Conservation (phyloP, 2,797 vertebrate genomes). For the Gambelia wislizenii region DNA sequence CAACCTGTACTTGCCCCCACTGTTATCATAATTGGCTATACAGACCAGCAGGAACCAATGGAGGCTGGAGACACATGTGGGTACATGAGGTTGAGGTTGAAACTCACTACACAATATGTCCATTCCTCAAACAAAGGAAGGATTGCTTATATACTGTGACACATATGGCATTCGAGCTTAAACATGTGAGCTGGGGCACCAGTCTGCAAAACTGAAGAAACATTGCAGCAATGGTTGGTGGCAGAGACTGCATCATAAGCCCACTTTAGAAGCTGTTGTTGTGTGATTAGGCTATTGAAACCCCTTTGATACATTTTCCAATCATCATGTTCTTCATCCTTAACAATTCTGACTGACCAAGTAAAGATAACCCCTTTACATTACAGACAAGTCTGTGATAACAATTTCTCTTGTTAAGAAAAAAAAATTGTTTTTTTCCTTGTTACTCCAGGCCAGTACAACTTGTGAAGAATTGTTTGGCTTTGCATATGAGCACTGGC, state of each 20-base stretch:
- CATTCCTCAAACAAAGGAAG: not conserved
- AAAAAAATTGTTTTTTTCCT: too few relatives aligned
- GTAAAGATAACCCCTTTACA: not conserved
- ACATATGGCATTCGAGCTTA: not conserved
- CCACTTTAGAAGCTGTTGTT: not conserved
- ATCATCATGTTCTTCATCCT: not conserved
- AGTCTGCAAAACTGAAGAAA: not conserved
- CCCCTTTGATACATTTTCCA: not conserved
- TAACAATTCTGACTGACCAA: not conserved
- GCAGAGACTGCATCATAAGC: not conserved
- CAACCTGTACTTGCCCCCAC: not conserved
- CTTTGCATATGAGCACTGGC: not conserved
- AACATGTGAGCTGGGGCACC: not conserved
- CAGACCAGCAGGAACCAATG: not conserved
- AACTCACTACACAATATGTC: not conserved
- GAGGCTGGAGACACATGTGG: not conserved
- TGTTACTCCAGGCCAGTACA: not conserved
- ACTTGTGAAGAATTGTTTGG: not conserved
- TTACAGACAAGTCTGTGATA: not conserved
- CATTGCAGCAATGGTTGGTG: not conserved
- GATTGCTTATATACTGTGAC: not conserved
- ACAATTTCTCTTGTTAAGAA: not conserved
- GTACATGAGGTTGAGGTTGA: not conserved
- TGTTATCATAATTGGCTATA: not conserved
- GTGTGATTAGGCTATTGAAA: not conserved